Evolutionary conservation across 2,113 vertebrate genomes (phyloP).

Genomic region (Neogale vison): DNA sequence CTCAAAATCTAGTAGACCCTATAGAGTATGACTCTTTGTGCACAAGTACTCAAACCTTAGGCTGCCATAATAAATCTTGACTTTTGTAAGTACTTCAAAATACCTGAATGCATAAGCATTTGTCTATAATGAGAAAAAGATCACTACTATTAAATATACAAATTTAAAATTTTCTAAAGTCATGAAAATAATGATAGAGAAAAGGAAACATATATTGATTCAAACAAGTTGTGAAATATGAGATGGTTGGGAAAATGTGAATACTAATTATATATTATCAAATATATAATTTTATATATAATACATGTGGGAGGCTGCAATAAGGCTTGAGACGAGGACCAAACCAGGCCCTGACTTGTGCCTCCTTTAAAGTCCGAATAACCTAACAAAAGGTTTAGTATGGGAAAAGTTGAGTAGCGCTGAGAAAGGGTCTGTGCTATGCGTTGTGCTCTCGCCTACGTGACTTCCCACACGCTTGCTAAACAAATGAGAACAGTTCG

Average conservation of each 20-base stretch:
- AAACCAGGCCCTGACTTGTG: no score
- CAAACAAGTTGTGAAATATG: not conserved
- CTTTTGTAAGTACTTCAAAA: not conserved
- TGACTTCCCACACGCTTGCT: no score
- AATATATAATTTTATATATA: not conserved
- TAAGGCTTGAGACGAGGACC: no score
- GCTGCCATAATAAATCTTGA: not conserved
- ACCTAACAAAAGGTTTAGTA: no score
- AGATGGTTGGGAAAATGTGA: not conserved
- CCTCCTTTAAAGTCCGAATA: no score
- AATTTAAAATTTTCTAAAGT: constrained; percentile 18
- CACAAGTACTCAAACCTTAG: not conserved
- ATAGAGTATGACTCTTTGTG: not conserved
- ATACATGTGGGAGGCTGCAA: no score
- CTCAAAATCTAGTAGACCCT: not conserved
- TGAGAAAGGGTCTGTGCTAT: no score
- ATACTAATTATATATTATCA: not conserved
- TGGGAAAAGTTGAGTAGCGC: no score
- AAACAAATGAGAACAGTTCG: no score
- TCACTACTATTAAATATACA: not conserved
- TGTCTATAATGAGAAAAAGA: not conserved
- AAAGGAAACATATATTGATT: constrained; percentile 12
- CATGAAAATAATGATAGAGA: not conserved
- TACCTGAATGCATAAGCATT: not conserved
- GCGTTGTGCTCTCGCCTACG: no score